Conservation (phyloP, 2,888 invertebrate species). For the Nysson spinosus region DNA sequence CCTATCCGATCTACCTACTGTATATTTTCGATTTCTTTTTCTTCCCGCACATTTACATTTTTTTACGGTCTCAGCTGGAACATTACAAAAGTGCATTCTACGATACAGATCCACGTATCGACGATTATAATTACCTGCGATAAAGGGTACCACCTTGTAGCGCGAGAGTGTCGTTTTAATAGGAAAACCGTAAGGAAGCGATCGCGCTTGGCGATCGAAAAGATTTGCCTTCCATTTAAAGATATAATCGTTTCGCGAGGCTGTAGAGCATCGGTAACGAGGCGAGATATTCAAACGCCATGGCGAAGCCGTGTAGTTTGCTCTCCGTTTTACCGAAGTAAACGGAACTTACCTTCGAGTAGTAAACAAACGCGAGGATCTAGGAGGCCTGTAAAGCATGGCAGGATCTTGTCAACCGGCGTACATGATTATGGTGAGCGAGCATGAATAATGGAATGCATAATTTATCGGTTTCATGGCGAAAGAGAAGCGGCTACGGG, state of each 20-base stretch:
- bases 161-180: too few relatives aligned
- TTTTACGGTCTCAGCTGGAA: too few relatives aligned
- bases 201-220: too few relatives aligned
- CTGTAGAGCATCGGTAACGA: neutral
- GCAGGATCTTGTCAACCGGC: slow-evolving; percentile 72
- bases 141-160: too few relatives aligned
- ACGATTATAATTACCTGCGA: too few relatives aligned
- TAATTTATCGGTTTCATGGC: slow-evolving; percentile 69
- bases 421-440: slow-evolving; percentile 69
- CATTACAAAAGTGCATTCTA: too few relatives aligned
- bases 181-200: too few relatives aligned
- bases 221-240: neutral
- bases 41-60: too few relatives aligned
- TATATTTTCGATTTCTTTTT: slow-evolving; percentile 15
- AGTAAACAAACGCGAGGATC: slow-evolving; percentile 37
- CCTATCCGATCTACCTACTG: too few relatives aligned
- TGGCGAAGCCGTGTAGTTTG: slow-evolving; percentile 3
- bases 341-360: slow-evolving; percentile 41
- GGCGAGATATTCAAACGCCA: neutral
- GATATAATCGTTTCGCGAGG: neutral
- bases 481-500: slow-evolving; percentile 42
- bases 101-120: too few relatives aligned
- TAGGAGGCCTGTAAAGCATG: slow-evolving; percentile 46
- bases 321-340: slow-evolving; percentile 20
- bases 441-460: slow-evolving; percentile 73